Evolutionary conservation across 2,113 vertebrate species (phyloP), one percentile per base, ranked within the genome.

Genomic region (Corvus cornix): DNA sequence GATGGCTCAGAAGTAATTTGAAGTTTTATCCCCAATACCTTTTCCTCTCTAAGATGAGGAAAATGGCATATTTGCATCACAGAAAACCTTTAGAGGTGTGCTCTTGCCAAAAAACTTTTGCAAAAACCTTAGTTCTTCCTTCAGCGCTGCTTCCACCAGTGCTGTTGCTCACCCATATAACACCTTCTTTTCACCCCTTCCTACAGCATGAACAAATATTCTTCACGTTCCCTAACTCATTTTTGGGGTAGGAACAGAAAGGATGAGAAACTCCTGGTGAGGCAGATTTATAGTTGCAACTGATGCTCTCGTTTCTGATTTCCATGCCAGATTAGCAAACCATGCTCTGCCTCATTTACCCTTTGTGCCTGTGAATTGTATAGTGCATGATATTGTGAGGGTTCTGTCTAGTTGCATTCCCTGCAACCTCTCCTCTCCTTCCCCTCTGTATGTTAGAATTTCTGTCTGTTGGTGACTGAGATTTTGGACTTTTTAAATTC

Each of bases 151-250:
- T 89, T 68, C 67, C 58, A 58, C 39, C 90, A 92, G 43, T 26
- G 75, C 87, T 80, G 64, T 43, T 80, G 43, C 48, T 94, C 72
- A 93, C 66, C 85, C 80, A 89, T 85, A 0, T 78, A 90, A 82
- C 72, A 70, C 86, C 56, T 87, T 75, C 80, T 87, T 52, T 73
- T 72, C 84, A 87, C 39, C 86, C 77, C 82, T 89, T 87, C 84
- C 91, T 87, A 90, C 90, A 78, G 26, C 82, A 84, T 3, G 30
- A 93, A 80, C 70, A 96, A 95, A 80, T 62, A 88, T 11, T 82
- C 92, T 64, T 87, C 76, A 48, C 43, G 12, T 80, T 85, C 70
- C 48, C 26, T 59, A 73, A 59, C 53, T 90, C n/a, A 53, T 85
- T 90, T 79, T 66, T 37, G 43, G 31, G 53, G 49, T 33, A 76